Conservation (phyloP, 2,797 vertebrate species). For the Eulemur mongoz region DNA sequence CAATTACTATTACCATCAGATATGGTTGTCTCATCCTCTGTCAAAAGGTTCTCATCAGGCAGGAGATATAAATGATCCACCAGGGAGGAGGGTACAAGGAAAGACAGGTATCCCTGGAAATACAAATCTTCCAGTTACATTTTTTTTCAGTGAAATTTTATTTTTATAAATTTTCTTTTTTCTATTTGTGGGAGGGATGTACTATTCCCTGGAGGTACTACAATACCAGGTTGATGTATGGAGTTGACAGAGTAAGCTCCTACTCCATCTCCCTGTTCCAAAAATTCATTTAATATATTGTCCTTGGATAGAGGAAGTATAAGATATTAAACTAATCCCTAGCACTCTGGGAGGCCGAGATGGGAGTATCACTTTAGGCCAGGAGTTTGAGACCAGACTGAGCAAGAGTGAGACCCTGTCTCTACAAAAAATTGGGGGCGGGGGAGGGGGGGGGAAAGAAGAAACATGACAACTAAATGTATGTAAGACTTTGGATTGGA, state of each 20-base stretch:
- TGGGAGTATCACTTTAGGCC: not conserved
- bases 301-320: not conserved
- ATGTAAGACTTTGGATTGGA: not conserved
- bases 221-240: not conserved
- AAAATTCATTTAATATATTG: not conserved
- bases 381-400: not conserved
- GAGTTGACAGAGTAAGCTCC: not conserved
- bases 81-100: conserved; percentile 93
- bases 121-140: not conserved
- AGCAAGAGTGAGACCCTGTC: too few relatives aligned
- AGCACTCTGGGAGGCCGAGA: not conserved
- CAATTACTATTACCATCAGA: conserved; percentile 88
- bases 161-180: not conserved
- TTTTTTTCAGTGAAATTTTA: conserved; percentile 4
- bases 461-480: not conserved
- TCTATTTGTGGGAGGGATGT: not conserved
- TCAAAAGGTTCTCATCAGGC: conserved; percentile 90
- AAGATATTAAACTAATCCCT: not conserved
- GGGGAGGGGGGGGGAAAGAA: not conserved
- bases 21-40: conserved; percentile 92
- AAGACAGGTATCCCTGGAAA: conserved; percentile 92
- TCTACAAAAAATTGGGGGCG: not conserved
- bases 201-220: not conserved
- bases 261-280: not conserved
- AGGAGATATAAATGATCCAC: conserved; percentile 96